Evolutionary conservation across 92 coral and sea anemone genomes (phyloP).

Genomic region (Umimayanthus chanpuru): DNA sequence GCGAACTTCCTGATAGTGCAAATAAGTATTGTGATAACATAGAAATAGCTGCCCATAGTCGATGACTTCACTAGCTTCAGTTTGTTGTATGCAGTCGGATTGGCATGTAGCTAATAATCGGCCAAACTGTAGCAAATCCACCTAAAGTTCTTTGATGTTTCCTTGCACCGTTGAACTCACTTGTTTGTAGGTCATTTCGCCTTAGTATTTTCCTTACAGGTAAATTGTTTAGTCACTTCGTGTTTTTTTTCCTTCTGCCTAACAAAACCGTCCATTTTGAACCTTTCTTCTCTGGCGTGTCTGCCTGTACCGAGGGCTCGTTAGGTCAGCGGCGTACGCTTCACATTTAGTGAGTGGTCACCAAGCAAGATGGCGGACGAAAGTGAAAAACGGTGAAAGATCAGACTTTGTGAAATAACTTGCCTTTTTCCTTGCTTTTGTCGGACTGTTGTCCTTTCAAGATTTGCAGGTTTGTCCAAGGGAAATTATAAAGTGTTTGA

Average conservation of each 20-base stretch:
- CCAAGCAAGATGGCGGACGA: not conserved
- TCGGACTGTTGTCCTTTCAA: not conserved
- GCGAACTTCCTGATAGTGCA: not conserved
- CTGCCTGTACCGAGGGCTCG: not conserved
- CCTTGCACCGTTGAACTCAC: not conserved
- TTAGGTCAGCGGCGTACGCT: not conserved
- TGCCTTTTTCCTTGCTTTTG: not conserved
- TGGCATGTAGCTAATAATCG: no score
- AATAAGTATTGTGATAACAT: not conserved
- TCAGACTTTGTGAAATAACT: not conserved
- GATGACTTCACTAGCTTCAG: not conserved
- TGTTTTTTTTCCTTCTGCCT: not conserved
- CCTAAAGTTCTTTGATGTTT: not conserved
- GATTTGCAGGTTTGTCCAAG: not conserved
- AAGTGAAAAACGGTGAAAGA: not conserved
- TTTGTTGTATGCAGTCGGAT: not conserved
- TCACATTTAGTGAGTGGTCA: not conserved
- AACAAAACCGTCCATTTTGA: not conserved
- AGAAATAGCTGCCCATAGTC: not conserved
- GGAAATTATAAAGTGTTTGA: not conserved
- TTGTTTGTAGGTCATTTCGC: no score
- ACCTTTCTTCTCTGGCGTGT: not conserved
- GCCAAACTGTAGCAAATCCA: no score
- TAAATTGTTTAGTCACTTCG: not conserved
- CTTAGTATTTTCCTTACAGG: not conserved